Percentiles rank a stretch among this genome's conserved stretches.
These are phyloP conservation scores for Puntigrus tetrazona DNA, from an alignment of 2,113 vertebrate genomes.

Conservation along the genomic window DNA sequence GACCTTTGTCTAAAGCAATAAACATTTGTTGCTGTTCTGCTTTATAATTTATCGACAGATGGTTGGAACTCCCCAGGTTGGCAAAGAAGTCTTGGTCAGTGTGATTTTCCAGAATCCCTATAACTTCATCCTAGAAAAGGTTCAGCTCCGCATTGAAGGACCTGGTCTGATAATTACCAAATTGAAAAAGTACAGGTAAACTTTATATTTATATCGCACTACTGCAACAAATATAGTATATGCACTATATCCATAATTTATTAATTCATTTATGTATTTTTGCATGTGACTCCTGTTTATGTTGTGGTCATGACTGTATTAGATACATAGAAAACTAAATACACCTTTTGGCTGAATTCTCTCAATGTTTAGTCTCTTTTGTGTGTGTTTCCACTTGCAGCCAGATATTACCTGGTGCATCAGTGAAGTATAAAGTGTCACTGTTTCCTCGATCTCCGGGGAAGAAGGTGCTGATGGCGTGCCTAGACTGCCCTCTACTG, in stretches of 20 bases:
- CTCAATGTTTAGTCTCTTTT: conserved; percentile 48
- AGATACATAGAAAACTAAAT: no score
- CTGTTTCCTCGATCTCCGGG: conserved; percentile 73
- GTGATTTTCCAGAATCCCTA: conserved; percentile 85
- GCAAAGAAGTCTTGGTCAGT: conserved; percentile 63
- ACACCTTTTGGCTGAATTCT: no score
- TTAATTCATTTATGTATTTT: no score
- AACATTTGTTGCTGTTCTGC: background rate
- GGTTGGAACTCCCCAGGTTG: conserved; percentile 19
- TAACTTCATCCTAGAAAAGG: conserved; percentile 66
- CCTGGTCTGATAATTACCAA: conserved; percentile 66
- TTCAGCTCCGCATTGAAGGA: conserved; percentile 78
- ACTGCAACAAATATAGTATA: no score
- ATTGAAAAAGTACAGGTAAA: conserved; percentile 77
- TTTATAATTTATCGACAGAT: conserved; percentile 43
- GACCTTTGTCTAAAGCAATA: background rate
- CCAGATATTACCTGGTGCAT: background rate
- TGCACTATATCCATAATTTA: no score
- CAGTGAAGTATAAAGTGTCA: conserved; percentile 76
- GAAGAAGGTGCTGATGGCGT: conserved; percentile 74
- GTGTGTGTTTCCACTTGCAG: conserved; percentile 59
- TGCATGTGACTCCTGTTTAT: no score
- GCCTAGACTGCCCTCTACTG: conserved; percentile 71
- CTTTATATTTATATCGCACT: background rate
- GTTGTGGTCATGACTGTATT: no score